A percentile compares a stretch with the other conserved stretches of the same genome.
These are phyloP conservation scores for Eurystomus glaucurus DNA, from an alignment of 2,797 vertebrate species.

Conservation along the genomic window DNA sequence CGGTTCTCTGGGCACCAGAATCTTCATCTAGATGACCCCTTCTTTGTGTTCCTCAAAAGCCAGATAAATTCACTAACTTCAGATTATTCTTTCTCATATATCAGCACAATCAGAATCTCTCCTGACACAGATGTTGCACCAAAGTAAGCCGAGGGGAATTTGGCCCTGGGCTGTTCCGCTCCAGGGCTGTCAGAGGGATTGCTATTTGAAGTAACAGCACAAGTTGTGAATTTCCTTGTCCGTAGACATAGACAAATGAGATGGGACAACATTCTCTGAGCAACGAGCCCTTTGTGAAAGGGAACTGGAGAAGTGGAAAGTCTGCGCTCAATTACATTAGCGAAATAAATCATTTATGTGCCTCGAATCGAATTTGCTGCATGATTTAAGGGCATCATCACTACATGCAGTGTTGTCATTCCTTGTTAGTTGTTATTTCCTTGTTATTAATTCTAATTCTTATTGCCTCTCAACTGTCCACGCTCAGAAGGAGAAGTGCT, in stretches of 20 bases:
- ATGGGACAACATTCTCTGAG: neutral
- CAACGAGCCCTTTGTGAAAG: neutral
- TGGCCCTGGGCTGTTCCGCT: neutral
- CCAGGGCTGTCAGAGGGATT: neutral
- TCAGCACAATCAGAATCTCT: neutral
- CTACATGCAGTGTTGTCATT: conserved; percentile 48
- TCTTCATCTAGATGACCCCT: neutral
- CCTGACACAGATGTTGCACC: neutral
- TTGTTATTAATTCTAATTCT: conserved; percentile 71
- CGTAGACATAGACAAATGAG: neutral
- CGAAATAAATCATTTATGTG: conserved; percentile 51
- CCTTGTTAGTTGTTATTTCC: conserved; percentile 60
- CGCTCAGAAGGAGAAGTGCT: conserved; percentile 12
- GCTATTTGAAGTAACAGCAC: neutral
- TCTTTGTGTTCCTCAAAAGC: neutral
- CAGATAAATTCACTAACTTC: neutral
- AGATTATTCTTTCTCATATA: neutral
- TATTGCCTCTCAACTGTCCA: conserved; percentile 14
- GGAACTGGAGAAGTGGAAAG: conserved; percentile 23
- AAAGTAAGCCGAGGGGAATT: neutral
- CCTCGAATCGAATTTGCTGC: neutral
- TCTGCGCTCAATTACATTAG: conserved; percentile 17
- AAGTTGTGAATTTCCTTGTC: neutral
- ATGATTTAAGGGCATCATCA: conserved; percentile 46
- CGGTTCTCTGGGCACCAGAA: neutral